Percentiles rank a stretch among this genome's conserved stretches.
These are phyloP conservation scores for Hanleya hanleyi DNA, from an alignment of 2,888 invertebrate genomes.

Conservation along the genomic window DNA sequence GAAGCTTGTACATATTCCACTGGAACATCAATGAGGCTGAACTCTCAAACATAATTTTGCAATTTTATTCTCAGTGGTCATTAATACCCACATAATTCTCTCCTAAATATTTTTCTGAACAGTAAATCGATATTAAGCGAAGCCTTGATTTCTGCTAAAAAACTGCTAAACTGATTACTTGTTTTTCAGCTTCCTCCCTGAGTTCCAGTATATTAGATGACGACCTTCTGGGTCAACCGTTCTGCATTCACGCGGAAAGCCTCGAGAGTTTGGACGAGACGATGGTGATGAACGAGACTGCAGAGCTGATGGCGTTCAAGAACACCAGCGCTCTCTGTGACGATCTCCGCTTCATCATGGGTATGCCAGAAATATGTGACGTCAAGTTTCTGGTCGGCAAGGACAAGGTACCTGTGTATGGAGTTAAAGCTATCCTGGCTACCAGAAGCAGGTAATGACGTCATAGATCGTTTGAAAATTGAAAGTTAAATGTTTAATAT, in stretches of 20 bases:
- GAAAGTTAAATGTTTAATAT: too few relatives aligned
- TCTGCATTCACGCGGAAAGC: neutral
- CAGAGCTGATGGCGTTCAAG: constrained; percentile 1
- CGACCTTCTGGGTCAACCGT: neutral
- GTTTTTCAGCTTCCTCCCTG: neutral
- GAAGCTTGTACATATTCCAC: too few relatives aligned
- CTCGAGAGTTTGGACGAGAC: constrained; percentile 1
- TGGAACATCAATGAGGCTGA: too few relatives aligned
- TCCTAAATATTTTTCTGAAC: too few relatives aligned
- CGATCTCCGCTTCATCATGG: constrained; percentile 1
- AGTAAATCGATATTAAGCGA: too few relatives aligned
- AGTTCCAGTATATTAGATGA: neutral
- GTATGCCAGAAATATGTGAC: constrained; percentile 20
- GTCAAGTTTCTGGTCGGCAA: constrained; percentile 9
- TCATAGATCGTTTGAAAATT: too few relatives aligned
- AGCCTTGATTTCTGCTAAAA: too few relatives aligned
- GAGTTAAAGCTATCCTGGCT: constrained; percentile 16
- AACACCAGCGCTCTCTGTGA: constrained; percentile 2
- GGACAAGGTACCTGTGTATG: constrained; percentile 2
- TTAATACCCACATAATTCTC: too few relatives aligned
- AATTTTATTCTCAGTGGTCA: too few relatives aligned
- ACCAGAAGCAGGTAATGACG: constrained; percentile 16
- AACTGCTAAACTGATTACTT: too few relatives aligned
- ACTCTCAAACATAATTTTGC: too few relatives aligned
- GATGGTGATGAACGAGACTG: neutral